These are phyloP conservation scores for Drosophila subobscura DNA, from an alignment of 1,140 invertebrate genomes.

Conservation along the genomic window DNA sequence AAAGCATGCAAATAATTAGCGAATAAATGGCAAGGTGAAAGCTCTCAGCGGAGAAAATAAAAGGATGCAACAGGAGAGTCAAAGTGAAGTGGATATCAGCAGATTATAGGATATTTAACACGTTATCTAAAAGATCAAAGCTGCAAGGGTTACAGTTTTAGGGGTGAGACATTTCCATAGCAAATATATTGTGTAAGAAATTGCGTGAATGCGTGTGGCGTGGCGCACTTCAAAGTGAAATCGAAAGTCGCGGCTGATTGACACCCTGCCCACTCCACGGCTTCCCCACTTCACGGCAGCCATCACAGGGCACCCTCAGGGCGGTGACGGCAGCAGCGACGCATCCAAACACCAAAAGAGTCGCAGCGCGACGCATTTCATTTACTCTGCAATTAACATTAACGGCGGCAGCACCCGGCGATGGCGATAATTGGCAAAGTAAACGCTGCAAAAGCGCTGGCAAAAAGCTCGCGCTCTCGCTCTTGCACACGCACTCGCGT, in stretches of 20 bases:
- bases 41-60: too few species aligned
- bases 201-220: slow-evolving; percentile 37
- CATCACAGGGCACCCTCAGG: slow-evolving; percentile 6
- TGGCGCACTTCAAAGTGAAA: slow-evolving; percentile 49
- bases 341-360: neutral
- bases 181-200: neutral
- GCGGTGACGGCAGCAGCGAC: neutral
- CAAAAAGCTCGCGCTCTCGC: neutral
- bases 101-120: too few species aligned
- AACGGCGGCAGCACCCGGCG: neutral
- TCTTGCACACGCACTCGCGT: too few species aligned
- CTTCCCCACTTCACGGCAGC: neutral
- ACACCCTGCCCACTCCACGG: neutral
- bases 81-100: too few species aligned
- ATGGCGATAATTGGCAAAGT: slow-evolving; percentile 49
- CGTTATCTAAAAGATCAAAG: too few species aligned
- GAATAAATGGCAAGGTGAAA: too few species aligned
- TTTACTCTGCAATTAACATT: slow-evolving; percentile 54
- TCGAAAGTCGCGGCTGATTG: slow-evolving; percentile 55
- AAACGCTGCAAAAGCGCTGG: slow-evolving; percentile 19
- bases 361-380: slow-evolving; percentile 35
- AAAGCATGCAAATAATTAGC: too few species aligned
- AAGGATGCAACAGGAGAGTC: too few species aligned
- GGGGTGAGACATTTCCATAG: too few species aligned
- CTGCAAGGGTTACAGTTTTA: too few species aligned